phyloP scores from a whole-genome alignment of 2,888 invertebrate species.

The Raillietiella orientalis region DNA sequence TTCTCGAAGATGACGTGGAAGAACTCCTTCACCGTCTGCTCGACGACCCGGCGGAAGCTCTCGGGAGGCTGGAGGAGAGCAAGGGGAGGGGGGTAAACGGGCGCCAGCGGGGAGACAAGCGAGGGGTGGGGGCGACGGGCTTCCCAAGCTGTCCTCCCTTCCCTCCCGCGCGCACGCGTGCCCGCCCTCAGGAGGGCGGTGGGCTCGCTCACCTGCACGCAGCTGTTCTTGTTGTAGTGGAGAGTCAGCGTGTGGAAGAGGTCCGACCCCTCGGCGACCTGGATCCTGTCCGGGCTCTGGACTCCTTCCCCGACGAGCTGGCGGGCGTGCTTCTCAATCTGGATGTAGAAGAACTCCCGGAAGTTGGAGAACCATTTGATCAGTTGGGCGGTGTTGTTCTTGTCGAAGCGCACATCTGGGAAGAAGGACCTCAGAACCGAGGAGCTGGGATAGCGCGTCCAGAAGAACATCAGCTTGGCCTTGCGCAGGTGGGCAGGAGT shows the following conservation, averaged over 20 bases:
- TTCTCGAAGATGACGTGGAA: conserved; percentile 89
- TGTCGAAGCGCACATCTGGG: conserved; percentile 99
- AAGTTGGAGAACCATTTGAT: conserved; percentile 99
- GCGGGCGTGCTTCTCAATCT: conserved; percentile 99
- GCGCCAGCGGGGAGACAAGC: no score
- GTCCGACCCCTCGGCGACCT: conserved; percentile 81
- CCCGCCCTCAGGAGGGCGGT: no score
- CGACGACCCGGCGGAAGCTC: conserved; percentile 85
- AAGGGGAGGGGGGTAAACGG: neutral
- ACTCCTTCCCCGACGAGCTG: conserved; percentile 92
- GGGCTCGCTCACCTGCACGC: conserved; percentile 50
- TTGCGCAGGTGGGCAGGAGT: conserved; percentile 99
- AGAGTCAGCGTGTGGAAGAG: conserved; percentile 89
- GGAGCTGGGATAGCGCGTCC: conserved; percentile 96
- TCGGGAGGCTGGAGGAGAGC: conserved; percentile 48
- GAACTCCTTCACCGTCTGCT: conserved; percentile 92
- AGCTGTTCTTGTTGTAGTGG: conserved; percentile 92
- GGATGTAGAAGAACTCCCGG: conserved; percentile 99
- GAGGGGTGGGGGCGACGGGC: no score
- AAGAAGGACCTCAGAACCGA: conserved; percentile 99
- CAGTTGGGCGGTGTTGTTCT: conserved; percentile 99
- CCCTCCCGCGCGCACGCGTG: no score
- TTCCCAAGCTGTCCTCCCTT: no score
- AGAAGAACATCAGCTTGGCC: conserved; percentile 99
- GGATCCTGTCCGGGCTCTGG: conserved; percentile 74